Base-by-base conservation (phyloP, 2,113 vertebrate species). In the Stegostoma tigrinum region DNA sequence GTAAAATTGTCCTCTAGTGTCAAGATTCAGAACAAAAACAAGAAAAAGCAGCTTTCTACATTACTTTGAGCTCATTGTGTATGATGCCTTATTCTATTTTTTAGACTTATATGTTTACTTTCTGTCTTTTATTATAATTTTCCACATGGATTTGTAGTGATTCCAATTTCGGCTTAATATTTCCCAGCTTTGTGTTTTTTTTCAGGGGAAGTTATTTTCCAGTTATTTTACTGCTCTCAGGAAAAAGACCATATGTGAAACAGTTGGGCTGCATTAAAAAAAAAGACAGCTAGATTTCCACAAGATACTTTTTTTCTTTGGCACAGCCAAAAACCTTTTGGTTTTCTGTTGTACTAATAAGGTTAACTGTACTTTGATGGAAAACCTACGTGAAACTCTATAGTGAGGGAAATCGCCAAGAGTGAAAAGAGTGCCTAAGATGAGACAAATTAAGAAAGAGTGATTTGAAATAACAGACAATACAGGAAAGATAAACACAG, bases 111-210 rank as follows among this genome's bases (percentile, higher is more conserved):
- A 21, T 61, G 23, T 70, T 94, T 68, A 19, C 61, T 68, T 61
- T 68, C 61, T n/a, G 91, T 21, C 64, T 68, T 94, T 42, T 95
- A 95, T 97, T 96, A 96, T 78, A 96, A 97, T 96, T 97, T 97
- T 98, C 97, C 97, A 97, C 96, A 97, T 96, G 97, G 96, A 97
- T 96, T 96, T 96, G 96, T 97, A 96, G 96, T 96, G 96, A 97
- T 97, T 97, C 96, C 93, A 96, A 97, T 96, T 97, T 97, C 96
- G 96, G 95, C 70, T n/a, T 96, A 96, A 90, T 90, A 94, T 96
- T 86, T 96, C 96, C 95, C 96, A 96, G 97, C 96, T 96, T 97
- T 97, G 97, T 97, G 96, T 97, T 96, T 97, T 97, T 90, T 90
- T 90, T 61, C 55, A 12, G 30, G 27, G 96, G 96, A 85, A 96